Conservation (phyloP, 1,140 invertebrate species). For the Eurytemora carolleeae region DNA sequence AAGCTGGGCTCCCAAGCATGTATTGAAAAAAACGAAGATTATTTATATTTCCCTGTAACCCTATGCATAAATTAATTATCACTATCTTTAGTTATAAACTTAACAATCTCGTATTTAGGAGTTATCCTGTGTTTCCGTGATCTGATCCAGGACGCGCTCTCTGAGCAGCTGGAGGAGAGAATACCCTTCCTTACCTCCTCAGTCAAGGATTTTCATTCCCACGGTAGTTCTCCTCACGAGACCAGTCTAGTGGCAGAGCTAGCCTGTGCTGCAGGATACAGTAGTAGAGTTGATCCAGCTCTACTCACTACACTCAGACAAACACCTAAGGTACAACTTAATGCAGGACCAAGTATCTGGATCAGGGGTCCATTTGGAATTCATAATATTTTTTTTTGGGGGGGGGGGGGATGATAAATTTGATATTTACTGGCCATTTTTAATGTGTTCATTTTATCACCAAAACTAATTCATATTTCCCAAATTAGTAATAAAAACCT, state of each 20-base stretch:
- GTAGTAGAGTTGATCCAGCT: conserved; percentile 83
- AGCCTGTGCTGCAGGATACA: conserved; percentile 79
- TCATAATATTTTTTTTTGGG: too few species aligned
- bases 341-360: too few species aligned
- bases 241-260: conserved; percentile 72
- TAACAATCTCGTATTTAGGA: conserved; percentile 36
- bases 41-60: not conserved
- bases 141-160: conserved; percentile 72
- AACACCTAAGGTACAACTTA: not conserved
- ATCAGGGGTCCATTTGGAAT: too few species aligned
- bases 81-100: conserved; percentile 10
- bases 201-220: conserved; percentile 55
- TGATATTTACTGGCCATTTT: too few species aligned
- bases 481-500: too few species aligned
- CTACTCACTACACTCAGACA: conserved; percentile 58
- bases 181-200: conserved; percentile 94
- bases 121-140: conserved; percentile 88
- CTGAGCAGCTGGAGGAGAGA: conserved; percentile 77
- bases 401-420: too few species aligned
- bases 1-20: too few species aligned
- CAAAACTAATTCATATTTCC: too few species aligned
- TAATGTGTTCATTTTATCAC: too few species aligned
- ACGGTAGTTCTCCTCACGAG: conserved; percentile 49
- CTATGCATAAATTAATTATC: not conserved
- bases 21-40: too few species aligned